phyloP scores from a whole-genome alignment of 2,113 vertebrate genomes.

The Danionella cerebrum region DNA sequence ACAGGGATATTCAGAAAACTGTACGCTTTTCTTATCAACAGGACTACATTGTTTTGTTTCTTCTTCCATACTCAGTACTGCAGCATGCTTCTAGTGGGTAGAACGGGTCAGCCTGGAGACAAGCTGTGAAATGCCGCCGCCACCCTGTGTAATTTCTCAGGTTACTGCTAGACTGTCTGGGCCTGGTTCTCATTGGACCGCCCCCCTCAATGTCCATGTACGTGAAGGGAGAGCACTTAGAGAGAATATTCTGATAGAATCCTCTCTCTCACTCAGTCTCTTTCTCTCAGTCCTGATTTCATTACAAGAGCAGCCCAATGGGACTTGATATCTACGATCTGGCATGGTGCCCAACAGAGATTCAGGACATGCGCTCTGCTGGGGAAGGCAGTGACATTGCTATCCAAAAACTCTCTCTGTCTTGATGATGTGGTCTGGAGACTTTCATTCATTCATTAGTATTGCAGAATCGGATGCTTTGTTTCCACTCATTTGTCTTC shows the following conservation, averaged over 20 bases:
- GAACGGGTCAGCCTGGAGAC: conserved; percentile 44
- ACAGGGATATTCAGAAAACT: no score
- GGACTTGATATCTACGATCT: conserved; percentile 70
- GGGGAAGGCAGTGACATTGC: background rate
- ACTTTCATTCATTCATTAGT: background rate
- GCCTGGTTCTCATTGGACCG: background rate
- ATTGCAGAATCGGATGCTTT: background rate
- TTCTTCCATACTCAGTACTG: background rate
- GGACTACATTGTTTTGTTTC: background rate
- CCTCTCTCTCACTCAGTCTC: conserved; percentile 30
- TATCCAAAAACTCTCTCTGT: conserved; percentile 31
- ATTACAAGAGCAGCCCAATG: conserved; percentile 64
- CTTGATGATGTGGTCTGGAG: background rate
- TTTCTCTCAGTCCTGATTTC: conserved; percentile 47
- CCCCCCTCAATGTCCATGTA: background rate
- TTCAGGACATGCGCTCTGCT: conserved; percentile 24
- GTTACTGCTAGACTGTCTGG: conserved; percentile 51
- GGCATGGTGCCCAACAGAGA: conserved; percentile 65
- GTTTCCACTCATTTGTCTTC: background rate
- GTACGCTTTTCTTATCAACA: no score
- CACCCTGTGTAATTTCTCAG: conserved; percentile 60
- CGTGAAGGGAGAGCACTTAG: background rate
- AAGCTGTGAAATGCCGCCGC: conserved; percentile 60
- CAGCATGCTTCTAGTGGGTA: background rate
- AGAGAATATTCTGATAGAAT: conserved; percentile 44